Base-by-base conservation (phyloP, 2,113 vertebrate genomes). In the Xiphophorus hellerii region DNA sequence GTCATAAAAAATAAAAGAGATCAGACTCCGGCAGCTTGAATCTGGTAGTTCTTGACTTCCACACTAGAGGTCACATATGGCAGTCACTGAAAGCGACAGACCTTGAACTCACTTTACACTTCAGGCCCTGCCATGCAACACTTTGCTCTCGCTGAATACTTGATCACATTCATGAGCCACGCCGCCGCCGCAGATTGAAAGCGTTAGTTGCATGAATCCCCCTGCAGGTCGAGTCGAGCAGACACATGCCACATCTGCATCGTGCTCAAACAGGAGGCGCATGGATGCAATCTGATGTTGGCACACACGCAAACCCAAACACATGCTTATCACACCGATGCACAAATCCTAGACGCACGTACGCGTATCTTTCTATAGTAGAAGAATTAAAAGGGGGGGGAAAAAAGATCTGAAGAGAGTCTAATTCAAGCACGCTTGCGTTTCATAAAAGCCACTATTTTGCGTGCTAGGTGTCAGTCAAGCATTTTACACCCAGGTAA, bases 391-490 rank as follows among this genome's bases (percentile, higher is more conserved):
- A 48, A 48, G 39, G 39, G 39, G 39, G 39, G 13, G 13, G 9
- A 7, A n/a, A 69, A 62, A 71, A 61, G 37, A 73, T 73, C 86
- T 87, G 70, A 84, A 84, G 77, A 74, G 72, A 80, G 85, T 78
- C 76, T 89, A 82, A 91, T 90, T 92, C 75, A 88, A 89, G 85
- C 74, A 80, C 74, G 83, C 81, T 82, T 84, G 83, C 71, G 86
- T 90, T 84, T 84, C 83, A 88, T 85, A 83, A 91, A 91, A 87
- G 80, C 77, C 81, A 74, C 83, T 76, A 73, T 87, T 86, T 92
- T 85, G 84, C 90, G 86, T 88, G 85, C 77, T 64, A 76, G 82
- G 80, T 91, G 90, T 89, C 91, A 91, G 81, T 90, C 86, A 91
- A 73, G 71, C 81, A 69, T 81, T 74, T 15, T 1, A 48, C 44